Evolutionary conservation across 1,140 invertebrate genomes (phyloP).

Genomic region (Delia radicum): DNA sequence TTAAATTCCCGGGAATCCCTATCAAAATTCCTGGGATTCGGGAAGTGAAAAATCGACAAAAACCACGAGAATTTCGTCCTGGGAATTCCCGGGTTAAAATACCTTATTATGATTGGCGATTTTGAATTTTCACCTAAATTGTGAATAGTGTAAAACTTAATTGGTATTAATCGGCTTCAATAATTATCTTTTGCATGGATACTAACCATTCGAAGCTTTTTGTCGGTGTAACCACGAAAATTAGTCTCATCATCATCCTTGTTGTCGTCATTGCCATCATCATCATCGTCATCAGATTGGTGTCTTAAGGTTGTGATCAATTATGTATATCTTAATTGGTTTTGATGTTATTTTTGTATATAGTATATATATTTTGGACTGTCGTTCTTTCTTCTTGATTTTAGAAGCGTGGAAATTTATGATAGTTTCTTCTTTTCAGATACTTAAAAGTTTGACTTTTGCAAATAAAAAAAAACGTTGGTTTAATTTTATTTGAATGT

Average conservation of each 20-base stretch:
- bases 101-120: too few species aligned
- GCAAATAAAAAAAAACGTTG: neutral
- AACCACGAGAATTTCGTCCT: too few species aligned
- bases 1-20: too few species aligned
- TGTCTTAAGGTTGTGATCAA: constrained; percentile 15
- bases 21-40: too few species aligned
- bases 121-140: too few species aligned
- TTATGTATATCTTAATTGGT: constrained; percentile 20
- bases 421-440: neutral
- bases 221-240: constrained; percentile 15
- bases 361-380: neutral
- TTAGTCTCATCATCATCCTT: constrained; percentile 2
- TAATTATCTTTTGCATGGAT: too few species aligned
- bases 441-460: neutral
- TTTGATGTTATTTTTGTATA: constrained; percentile 2
- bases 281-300: neutral
- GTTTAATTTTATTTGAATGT: neutral
- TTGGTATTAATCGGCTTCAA: too few species aligned
- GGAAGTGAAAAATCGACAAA: too few species aligned
- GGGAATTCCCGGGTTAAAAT: too few species aligned
- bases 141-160: too few species aligned
- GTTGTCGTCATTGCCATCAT: neutral
- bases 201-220: neutral
- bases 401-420: neutral
- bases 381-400: neutral